phyloP scores from a whole-genome alignment of 2,888 invertebrate species.

The Orthosia gracilis region DNA sequence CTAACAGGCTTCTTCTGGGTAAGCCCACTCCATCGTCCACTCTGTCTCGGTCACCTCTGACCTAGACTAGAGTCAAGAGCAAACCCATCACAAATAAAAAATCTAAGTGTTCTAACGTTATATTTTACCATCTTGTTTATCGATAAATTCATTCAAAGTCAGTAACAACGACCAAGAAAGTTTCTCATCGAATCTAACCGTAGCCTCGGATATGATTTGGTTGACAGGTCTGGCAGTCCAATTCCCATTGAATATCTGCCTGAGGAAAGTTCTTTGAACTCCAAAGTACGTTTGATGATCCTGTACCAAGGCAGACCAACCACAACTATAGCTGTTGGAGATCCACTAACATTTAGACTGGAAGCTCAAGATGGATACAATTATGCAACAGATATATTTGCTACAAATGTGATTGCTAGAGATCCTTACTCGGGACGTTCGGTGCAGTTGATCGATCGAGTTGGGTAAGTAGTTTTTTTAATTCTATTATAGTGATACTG shows the following conservation, averaged over 20 bases:
- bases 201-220: conserved; percentile 87
- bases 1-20: too few species aligned
- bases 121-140: not conserved
- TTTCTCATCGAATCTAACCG: conserved; percentile 82
- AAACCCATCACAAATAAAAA: too few species aligned
- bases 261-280: conserved; percentile 97
- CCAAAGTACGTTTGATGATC: conserved; percentile 96
- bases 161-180: conserved; percentile 59
- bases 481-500: not conserved
- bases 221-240: conserved; percentile 96
- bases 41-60: too few species aligned
- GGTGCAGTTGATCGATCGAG: conserved; percentile 97
- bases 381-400: conserved; percentile 97
- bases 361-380: conserved; percentile 97
- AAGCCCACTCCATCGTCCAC: too few species aligned
- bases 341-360: conserved; percentile 96
- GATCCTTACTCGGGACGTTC: conserved; percentile 98
- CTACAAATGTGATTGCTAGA: conserved; percentile 97
- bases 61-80: too few species aligned
- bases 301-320: conserved; percentile 97
- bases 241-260: conserved; percentile 98
- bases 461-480: conserved; percentile 93
- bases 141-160: conserved; percentile 85
- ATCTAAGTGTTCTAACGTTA: not conserved
- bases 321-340: conserved; percentile 98